Percentiles rank a stretch among this genome's conserved stretches.
These are phyloP conservation scores for Gonioctena quinquepunctata DNA, from an alignment of 1,140 invertebrate genomes.

Conservation along the genomic window DNA sequence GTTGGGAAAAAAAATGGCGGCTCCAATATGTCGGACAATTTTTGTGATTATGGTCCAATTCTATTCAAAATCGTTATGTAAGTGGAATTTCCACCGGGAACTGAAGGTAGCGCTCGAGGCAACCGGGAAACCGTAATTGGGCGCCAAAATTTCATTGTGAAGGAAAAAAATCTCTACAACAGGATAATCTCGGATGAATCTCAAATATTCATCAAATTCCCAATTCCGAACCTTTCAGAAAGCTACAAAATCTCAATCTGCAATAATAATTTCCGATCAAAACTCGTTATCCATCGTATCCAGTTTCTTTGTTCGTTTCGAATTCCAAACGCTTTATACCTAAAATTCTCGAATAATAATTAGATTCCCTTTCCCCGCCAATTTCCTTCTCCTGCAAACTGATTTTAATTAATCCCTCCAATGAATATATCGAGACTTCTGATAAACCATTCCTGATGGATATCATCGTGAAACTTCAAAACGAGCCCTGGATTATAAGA, in stretches of 20 bases:
- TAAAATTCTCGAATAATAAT: background rate
- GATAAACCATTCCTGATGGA: background rate
- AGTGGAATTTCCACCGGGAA: too few species aligned
- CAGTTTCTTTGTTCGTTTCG: background rate
- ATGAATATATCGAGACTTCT: background rate
- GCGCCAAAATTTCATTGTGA: too few species aligned
- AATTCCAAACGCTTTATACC: too few species aligned
- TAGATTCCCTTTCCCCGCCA: background rate
- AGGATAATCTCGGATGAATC: too few species aligned
- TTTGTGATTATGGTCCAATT: too few species aligned
- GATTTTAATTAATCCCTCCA: background rate
- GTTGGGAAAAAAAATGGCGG: too few species aligned
- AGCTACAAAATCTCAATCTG: background rate
- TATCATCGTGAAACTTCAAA: background rate
- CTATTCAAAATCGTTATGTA: too few species aligned
- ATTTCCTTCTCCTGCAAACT: background rate
- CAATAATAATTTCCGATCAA: background rate
- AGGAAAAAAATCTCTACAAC: too few species aligned
- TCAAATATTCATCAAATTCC: too few species aligned
- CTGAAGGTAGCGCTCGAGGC: too few species aligned
- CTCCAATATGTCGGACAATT: too few species aligned
- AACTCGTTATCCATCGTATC: background rate
- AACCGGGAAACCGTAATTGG: too few species aligned
- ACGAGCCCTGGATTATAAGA: background rate
- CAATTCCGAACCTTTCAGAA: background rate